Percentiles rank a stretch among this genome's conserved stretches.
Evolutionary conservation across 2,113 vertebrate species (phyloP).

Genomic region (Varanus komodoensis): DNA sequence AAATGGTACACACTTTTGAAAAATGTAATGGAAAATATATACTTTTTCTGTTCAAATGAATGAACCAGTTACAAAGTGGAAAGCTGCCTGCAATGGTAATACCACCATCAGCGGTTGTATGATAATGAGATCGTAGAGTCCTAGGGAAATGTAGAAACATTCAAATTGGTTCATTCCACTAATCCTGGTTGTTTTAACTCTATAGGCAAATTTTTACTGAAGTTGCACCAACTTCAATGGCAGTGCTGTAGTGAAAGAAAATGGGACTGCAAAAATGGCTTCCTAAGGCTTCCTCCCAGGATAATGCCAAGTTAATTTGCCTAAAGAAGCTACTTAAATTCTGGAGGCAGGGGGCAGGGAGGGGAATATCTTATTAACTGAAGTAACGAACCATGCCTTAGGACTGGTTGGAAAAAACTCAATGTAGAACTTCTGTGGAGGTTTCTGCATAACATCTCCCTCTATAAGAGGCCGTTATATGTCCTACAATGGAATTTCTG

Average conservation of each 20-base stretch:
- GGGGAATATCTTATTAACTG: not conserved
- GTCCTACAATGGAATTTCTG: not conserved
- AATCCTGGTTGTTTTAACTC: not conserved
- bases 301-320: not conserved
- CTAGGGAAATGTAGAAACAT: not conserved
- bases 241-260: not conserved
- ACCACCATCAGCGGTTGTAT: too few species aligned
- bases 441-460: not conserved
- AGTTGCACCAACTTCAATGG: not conserved
- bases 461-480: not conserved
- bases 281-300: not conserved
- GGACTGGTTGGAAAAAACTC: not conserved
- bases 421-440: not conserved
- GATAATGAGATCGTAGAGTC: too few species aligned
- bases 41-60: too few species aligned
- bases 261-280: not conserved
- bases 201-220: not conserved
- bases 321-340: not conserved
- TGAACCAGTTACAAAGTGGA: too few species aligned
- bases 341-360: not conserved
- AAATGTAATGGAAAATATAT: too few species aligned
- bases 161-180: not conserved
- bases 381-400: too few species aligned
- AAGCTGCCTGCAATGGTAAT: too few species aligned
- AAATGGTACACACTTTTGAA: too few species aligned